Base-by-base conservation (phyloP, 2,113 vertebrate species). In the Melanotaenia duboulayi region DNA sequence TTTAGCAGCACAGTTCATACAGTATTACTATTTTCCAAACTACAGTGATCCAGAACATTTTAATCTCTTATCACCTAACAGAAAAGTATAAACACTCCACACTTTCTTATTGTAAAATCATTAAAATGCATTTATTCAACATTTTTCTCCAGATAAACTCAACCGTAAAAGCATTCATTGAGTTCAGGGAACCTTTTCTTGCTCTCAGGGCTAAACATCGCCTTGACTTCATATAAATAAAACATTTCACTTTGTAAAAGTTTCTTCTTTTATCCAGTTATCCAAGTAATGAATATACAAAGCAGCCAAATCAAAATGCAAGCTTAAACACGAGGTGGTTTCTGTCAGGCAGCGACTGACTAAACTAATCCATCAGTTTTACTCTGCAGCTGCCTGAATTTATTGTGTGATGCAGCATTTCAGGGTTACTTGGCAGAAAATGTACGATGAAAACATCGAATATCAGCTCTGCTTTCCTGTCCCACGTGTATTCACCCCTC, bases 391-490 rank as follows among this genome's bases (percentile, higher is more conserved):
- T 44, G 23, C 23, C 57, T 17, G 57, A 71, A 51, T 52, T 13
- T 61, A 52, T 42, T 32, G 50, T 16, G 24, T 25, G 2, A 61
- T 44, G 37, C 37, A 61, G 25, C n/a, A 62, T 61, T 61, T 62
- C 49, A 71, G 4, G 46, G 11, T n/a, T 24, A 48, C 62, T 57
- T 65, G 71, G 61, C 44, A 74, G 52, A 58, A 46, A 51, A 14
- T 20, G 25, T 56, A 8, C 11, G 24, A 67, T 46, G 42, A 13
- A 54, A 61, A 35, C 48, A 12, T 12, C 14, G 17, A 14, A 28
- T n/a, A 46, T 48, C 44, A 56, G 25, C 10, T 25, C 40, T 39
- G 14, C 12, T 50, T 39, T 73, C 40, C 16, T 19, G 66, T 42
- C 44, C 39, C 42, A 14, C 48, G 4, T 8, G 23, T 8, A 44